Percentiles rank a stretch among this genome's conserved stretches.
These are phyloP conservation scores for Anomalospiza imberbis DNA, from an alignment of 2,797 vertebrate species.

Conservation along the genomic window DNA sequence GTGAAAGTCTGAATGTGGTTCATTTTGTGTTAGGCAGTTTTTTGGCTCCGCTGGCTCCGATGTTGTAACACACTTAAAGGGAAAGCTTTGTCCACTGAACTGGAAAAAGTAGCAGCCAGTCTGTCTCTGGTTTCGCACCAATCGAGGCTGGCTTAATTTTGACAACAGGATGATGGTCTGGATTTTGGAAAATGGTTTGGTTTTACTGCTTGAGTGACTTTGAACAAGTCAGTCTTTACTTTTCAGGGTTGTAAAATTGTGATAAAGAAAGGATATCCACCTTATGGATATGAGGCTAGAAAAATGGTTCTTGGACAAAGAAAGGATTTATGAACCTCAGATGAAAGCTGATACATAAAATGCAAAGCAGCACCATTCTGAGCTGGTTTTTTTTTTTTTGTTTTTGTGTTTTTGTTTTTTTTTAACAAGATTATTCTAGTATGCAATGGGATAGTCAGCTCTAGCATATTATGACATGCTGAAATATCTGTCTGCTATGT, in stretches of 20 bases:
- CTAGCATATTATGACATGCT: neutral
- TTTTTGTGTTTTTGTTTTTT: no score
- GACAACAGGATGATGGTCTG: constrained; percentile 14
- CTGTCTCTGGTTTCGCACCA: constrained; percentile 14
- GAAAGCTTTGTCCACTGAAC: constrained; percentile 16
- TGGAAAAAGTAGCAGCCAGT: constrained; percentile 19
- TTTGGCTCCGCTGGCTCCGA: neutral
- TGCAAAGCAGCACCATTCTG: neutral
- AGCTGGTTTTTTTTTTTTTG: neutral
- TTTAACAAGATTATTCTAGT: neutral
- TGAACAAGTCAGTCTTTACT: neutral
- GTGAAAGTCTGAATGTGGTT: constrained; percentile 43
- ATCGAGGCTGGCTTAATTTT: neutral
- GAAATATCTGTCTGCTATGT: neutral
- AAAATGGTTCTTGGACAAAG: neutral
- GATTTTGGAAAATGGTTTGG: constrained; percentile 3
- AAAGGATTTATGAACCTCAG: neutral
- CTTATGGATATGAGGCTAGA: neutral
- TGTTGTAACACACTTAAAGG: constrained; percentile 24
- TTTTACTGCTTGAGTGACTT: constrained; percentile 25
- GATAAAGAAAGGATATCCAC: neutral
- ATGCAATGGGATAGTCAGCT: neutral
- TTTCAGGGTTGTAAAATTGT: neutral
- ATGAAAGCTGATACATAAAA: neutral
- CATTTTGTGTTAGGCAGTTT: neutral